phyloP scores from a whole-genome alignment of 37 sponge, comb jelly and placozoan genomes.

The Sycon ciliatum region DNA sequence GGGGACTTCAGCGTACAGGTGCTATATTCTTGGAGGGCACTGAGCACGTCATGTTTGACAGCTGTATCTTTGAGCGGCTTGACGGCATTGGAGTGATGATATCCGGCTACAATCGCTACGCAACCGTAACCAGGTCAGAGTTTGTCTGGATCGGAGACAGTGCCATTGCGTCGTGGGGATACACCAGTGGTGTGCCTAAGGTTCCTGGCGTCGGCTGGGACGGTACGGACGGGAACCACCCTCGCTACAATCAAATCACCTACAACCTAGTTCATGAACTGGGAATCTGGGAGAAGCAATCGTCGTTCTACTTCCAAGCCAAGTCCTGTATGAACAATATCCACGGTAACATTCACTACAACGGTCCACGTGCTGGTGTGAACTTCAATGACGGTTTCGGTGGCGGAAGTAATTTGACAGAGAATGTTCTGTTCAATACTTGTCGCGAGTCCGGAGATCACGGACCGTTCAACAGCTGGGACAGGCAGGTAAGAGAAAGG shows the following conservation, averaged over 20 bases:
- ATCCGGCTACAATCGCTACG: conserved; percentile 1
- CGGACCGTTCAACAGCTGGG: conserved; percentile 18
- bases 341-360: neutral
- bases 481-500: too few relatives aligned
- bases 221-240: conserved; percentile 16
- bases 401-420: conserved; percentile 27
- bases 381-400: conserved; percentile 81
- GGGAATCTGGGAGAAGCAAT: conserved; percentile 15
- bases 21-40: conserved; percentile 2
- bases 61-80: conserved; percentile 1
- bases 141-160: conserved; percentile 39
- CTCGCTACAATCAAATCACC: conserved; percentile 10
- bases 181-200: conserved; percentile 23
- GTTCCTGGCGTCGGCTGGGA: conserved; percentile 5
- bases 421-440: conserved; percentile 13
- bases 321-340: neutral
- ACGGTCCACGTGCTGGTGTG: conserved; percentile 38
- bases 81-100: conserved; percentile 15
- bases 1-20: neutral
- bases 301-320: conserved; percentile 19
- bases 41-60: neutral
- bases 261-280: conserved; percentile 10
- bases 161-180: conserved; percentile 23
- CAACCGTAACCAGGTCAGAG: conserved; percentile 16
- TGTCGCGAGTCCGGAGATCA: conserved; percentile 10